phyloP scores from a whole-genome alignment of 2,888 invertebrate species.

The Beris morrisii region DNA sequence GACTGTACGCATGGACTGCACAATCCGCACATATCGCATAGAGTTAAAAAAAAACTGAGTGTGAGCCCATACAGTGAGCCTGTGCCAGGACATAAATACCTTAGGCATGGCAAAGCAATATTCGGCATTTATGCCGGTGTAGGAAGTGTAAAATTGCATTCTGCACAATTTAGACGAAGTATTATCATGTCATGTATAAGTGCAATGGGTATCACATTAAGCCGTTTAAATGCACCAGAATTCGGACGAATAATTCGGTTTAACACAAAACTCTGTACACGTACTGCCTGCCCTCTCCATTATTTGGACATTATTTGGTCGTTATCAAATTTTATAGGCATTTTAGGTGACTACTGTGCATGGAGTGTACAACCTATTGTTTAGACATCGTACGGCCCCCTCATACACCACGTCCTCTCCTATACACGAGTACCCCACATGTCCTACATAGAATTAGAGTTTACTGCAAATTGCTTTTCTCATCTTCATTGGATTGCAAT shows the following conservation, averaged over 20 bases:
- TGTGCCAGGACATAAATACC: constrained; percentile 10
- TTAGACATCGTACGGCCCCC: not conserved
- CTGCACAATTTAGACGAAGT: constrained; percentile 37
- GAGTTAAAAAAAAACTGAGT: no score
- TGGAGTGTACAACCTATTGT: not conserved
- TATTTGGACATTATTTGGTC: constrained; percentile 45
- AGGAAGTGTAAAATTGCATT: constrained; percentile 33
- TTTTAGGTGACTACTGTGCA: constrained; percentile 38
- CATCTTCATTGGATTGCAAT: constrained; percentile 33
- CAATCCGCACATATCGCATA: not conserved
- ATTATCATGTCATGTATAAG: constrained; percentile 35
- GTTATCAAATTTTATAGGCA: constrained; percentile 46
- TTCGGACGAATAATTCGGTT: constrained; percentile 34
- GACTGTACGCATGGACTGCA: constrained; percentile 15
- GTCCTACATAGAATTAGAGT: constrained; percentile 41
- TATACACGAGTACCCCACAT: not conserved
- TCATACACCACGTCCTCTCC: not conserved
- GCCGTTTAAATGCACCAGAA: constrained; percentile 28
- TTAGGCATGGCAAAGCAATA: constrained; percentile 16
- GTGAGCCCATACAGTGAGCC: no score
- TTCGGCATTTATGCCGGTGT: constrained; percentile 1
- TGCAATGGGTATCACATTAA: constrained; percentile 33
- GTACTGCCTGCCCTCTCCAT: constrained; percentile 31
- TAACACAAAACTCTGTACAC: constrained; percentile 24
- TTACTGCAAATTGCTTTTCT: constrained; percentile 47